Percentiles rank a stretch among this genome's conserved stretches.
Evolutionary conservation across 2,113 vertebrate species (phyloP).

Genomic region (Alligator mississippiensis): DNA sequence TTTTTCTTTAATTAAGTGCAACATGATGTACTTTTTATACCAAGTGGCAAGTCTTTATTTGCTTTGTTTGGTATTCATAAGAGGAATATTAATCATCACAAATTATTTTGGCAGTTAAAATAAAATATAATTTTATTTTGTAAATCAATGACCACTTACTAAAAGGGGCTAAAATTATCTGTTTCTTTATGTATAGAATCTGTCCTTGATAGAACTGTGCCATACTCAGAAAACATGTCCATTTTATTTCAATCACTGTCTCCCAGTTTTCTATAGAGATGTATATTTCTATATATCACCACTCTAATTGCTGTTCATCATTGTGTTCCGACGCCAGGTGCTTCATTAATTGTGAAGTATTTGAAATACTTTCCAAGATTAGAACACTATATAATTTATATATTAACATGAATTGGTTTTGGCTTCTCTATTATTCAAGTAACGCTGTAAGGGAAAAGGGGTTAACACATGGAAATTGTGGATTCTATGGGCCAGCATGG

Average conservation of each 20-base stretch:
- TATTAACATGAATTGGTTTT: conserved; percentile 43
- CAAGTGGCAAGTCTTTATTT: conserved; percentile 5
- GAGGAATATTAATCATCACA: conserved; percentile 1
- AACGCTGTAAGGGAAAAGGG: not conserved
- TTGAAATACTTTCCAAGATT: conserved; percentile 55
- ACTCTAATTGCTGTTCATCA: not conserved
- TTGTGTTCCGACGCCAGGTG: conserved; percentile 35
- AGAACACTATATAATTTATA: conserved; percentile 38
- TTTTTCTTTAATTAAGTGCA: not conserved
- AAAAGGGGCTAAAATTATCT: not conserved
- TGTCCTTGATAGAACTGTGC: conserved; percentile 8
- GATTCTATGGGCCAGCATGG: not conserved
- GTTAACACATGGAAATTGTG: not conserved
- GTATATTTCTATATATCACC: conserved; percentile 12
- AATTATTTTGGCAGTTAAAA: conserved; percentile 21
- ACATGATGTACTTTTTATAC: conserved; percentile 21
- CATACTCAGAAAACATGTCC: not conserved
- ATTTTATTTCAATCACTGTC: not conserved
- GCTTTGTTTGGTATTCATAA: not conserved
- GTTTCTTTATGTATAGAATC: not conserved
- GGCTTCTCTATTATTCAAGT: conserved; percentile 30
- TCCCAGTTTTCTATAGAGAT: conserved; percentile 11
- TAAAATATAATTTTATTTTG: not conserved
- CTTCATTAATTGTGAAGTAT: conserved; percentile 36
- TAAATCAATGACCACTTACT: conserved; percentile 11